These are phyloP conservation scores for Epicauta chinensis DNA, from an alignment of 1,140 invertebrate species.

Conservation along the genomic window DNA sequence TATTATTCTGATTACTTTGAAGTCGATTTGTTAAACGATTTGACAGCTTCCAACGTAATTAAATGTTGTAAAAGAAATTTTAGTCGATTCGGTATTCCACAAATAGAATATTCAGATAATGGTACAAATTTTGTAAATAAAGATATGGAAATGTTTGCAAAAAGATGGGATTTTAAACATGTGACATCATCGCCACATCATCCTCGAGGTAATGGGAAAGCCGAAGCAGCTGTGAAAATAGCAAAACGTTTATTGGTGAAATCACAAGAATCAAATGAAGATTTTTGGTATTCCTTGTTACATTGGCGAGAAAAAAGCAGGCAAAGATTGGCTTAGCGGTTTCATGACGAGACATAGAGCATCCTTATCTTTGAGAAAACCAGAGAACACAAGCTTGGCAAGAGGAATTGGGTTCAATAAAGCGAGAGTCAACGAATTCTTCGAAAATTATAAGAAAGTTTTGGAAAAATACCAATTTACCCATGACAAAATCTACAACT, in stretches of 20 bases:
- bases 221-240: slow-evolving; percentile 33
- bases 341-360: no score
- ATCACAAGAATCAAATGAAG: slow-evolving; percentile 18
- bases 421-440: no score
- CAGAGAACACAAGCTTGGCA: no score
- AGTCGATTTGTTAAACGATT: slow-evolving; percentile 13
- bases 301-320: slow-evolving; percentile 18
- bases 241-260: slow-evolving; percentile 31
- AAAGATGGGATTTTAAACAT: slow-evolving; percentile 24
- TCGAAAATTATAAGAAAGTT: no score
- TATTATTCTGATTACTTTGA: slow-evolving; percentile 18
- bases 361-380: no score
- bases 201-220: slow-evolving; percentile 30
- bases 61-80: slow-evolving; percentile 26
- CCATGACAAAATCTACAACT: slow-evolving; percentile 37
- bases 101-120: slow-evolving; percentile 21
- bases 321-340: no score
- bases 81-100: slow-evolving; percentile 28
- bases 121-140: slow-evolving; percentile 17
- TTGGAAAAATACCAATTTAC: slow-evolving; percentile 5
- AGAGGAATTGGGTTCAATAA: no score
- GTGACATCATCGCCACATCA: slow-evolving; percentile 30
- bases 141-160: slow-evolving; percentile 24
- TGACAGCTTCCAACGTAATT: slow-evolving; percentile 23
- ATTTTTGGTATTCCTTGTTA: slow-evolving; percentile 11